Conservation (phyloP, 2,797 vertebrate genomes). For the Ficedula albicollis region DNA sequence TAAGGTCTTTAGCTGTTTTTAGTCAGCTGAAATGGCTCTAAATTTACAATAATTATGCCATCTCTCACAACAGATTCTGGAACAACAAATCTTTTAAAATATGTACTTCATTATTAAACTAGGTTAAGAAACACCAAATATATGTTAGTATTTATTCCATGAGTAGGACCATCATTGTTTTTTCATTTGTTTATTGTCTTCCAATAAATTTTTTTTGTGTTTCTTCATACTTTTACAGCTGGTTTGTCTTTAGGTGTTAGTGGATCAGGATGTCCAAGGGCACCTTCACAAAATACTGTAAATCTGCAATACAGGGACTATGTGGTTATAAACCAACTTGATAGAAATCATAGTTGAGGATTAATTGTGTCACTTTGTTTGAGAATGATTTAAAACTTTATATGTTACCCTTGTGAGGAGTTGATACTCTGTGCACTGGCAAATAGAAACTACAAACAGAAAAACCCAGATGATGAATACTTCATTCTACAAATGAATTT, state of each 20-base stretch:
- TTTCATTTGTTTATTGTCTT: neutral
- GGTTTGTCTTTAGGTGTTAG: neutral
- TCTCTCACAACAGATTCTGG: neutral
- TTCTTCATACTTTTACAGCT: neutral
- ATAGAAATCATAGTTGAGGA: neutral
- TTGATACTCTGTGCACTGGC: neutral
- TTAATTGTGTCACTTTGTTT: neutral
- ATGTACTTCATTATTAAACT: neutral
- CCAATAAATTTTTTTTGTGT: neutral
- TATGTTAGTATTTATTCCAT: neutral
- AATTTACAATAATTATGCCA: neutral
- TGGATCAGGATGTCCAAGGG: neutral
- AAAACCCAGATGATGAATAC: neutral
- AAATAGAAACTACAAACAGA: neutral
- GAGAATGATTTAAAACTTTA: neutral
- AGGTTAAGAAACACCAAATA: neutral
- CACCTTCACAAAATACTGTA: neutral
- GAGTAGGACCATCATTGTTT: neutral
- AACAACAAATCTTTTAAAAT: neutral
- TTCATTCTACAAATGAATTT: neutral
- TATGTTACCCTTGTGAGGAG: neutral
- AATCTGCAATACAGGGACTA: neutral
- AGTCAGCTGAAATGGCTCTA: neutral
- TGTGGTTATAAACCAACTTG: neutral
- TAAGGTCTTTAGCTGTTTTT: neutral